Base-by-base conservation (phyloP, 2,888 invertebrate genomes). In the Acanthoscelides obtectus region DNA sequence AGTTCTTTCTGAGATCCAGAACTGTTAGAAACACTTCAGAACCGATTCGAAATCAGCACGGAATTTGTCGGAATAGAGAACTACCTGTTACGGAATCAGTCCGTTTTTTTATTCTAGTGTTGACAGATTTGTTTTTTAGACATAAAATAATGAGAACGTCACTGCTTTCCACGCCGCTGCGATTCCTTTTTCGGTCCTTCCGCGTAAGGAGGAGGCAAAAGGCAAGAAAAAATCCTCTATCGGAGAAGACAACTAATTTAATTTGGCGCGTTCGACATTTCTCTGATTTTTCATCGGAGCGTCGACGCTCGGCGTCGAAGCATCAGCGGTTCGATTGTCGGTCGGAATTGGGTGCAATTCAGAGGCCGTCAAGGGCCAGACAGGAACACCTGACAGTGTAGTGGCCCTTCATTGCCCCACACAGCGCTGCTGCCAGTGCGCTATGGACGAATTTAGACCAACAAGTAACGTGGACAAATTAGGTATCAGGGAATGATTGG, bases 311-410 rank as follows among this genome's bases (percentile, higher is more conserved):
- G 17, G 45, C 45, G 45, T 3, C 45, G 45, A n/a, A n/a, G n/a
- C n/a, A n/a, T 12, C 45, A 17, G 45, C 45, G 45, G 45, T 45
- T 45, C 45, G 12, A 45, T 45, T 45, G 45, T 45, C 45, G 45
- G 45, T 45, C 17, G 45, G 45, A 45, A 45, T 84, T 85, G 84
- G 84, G 83, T 80, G 84, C 84, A 85, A 85, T 85, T 85, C 84
- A 81, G n/a, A n/a, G n/a, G 81, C 81, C 81, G 80, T 83, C 82
- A 83, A 83, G 83, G 81, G 84, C 82, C 85, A 86, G 85, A 84
- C 86, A 85, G 81, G 82, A 84, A 84, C 85, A 86, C 84, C 86
- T 86, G 86, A 84, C 86, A 81, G 78, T 85, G 79, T 79, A 86
- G 86, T 83, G 84, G 82, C 79, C 81, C 83, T 84, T 84, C 83